Evolutionary conservation across 2,888 invertebrate species (phyloP), one percentile per base, ranked within the genome.

Genomic region (Ischnus inquisitorius): DNA sequence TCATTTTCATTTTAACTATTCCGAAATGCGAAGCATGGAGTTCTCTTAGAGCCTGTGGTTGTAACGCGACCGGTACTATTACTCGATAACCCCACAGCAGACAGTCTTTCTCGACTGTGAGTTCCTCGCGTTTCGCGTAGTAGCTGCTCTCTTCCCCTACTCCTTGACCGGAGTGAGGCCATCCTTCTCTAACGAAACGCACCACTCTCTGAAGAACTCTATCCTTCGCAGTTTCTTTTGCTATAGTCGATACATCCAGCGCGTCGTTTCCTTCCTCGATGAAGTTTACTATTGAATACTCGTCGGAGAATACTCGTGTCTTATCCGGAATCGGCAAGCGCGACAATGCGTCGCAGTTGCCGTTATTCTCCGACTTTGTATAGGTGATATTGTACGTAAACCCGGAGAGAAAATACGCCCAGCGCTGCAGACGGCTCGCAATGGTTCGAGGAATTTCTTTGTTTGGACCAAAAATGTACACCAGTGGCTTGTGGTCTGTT

Each of bases 1-100:
- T 48, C 1, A 76, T 43, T 62, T 90, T 89, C 87, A 89, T 90
- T 39, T 87, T 88, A 0, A 85, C 85, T 14, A 89, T 87, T 0
- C 89, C 89, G 10, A 85, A 28, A 79, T 89, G 87, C 2, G 87
- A 88, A 1, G 64, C 34, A 69, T 89, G 88, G 12, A 90, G 85
- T 79, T 89, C 87, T n/a, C 86, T 19, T 3, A 54, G 12, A 89
- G 64, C n/a, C n/a, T n/a, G n/a, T n/a, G n/a, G n/a, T 69, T 54
- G 3, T 34, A 4, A 19, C 85, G 84, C 3, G 85, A 2, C 14
- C 1, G 71, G 71, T 2, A 71, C 14, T 0, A 71, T 28, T 1
- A 71, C 14, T 1, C 71, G 16, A 12, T 71, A 22, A n/a, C 71
- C 54, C 28, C 71, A 34, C 51, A 51, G 10, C 19, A 54, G 3